A percentile compares a stretch with the other conserved stretches of the same genome.
phyloP scores from a whole-genome alignment of 23 tunicate genomes.

The Ciona savignyi region DNA sequence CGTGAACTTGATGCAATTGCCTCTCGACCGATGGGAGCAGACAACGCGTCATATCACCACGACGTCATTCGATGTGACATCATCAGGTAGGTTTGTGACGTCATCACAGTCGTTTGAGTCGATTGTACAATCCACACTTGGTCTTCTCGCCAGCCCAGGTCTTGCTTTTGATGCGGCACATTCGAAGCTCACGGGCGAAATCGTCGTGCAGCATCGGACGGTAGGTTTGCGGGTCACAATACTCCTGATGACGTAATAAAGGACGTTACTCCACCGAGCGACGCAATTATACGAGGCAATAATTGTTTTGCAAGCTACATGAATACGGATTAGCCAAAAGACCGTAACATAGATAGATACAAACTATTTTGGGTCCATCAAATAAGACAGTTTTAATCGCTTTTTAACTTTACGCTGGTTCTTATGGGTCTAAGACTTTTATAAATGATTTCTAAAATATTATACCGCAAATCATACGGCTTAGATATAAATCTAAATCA shows the following conservation, averaged over 20 bases:
- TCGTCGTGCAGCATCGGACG: constrained; percentile 80
- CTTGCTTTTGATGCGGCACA: constrained; percentile 78
- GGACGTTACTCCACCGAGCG: too few relatives aligned
- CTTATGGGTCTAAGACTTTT: too few relatives aligned
- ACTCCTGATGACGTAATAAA: constrained; percentile 27
- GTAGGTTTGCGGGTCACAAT: constrained; percentile 61
- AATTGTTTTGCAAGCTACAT: too few relatives aligned
- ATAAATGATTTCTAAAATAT: too few relatives aligned
- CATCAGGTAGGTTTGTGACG: neutral
- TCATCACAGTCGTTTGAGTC: constrained; percentile 37
- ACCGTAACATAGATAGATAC: too few relatives aligned
- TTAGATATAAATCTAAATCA: too few relatives aligned
- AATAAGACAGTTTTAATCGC: too few relatives aligned
- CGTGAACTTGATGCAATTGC: neutral
- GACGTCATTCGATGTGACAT: neutral
- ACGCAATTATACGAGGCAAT: too few relatives aligned
- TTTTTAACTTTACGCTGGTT: too few relatives aligned
- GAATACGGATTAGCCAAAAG: too few relatives aligned
- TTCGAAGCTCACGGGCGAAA: constrained; percentile 66
- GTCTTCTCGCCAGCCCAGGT: constrained; percentile 86
- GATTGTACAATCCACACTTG: constrained; percentile 41
- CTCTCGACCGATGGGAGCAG: neutral
- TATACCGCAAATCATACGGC: too few relatives aligned
- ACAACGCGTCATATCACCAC: neutral
- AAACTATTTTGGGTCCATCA: too few relatives aligned